Evolutionary conservation across 2,888 invertebrate genomes (phyloP).

Genomic region (Seladonia tumulorum): DNA sequence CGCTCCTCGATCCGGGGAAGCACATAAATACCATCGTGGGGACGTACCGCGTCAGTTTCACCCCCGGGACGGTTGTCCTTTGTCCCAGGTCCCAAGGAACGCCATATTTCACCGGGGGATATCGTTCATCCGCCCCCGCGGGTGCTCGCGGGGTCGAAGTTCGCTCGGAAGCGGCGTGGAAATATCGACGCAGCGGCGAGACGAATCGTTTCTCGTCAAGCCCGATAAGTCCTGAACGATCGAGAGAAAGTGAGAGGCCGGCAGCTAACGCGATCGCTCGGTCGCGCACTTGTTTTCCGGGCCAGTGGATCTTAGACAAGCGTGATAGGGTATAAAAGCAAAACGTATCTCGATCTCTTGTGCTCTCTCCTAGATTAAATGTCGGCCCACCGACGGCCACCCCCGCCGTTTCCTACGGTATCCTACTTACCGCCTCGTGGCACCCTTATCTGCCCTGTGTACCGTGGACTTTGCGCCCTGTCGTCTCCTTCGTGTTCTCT

Average conservation of each 20-base stretch:
- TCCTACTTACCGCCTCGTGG: slow-evolving; percentile 49
- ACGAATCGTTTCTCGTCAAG: slow-evolving; percentile 40
- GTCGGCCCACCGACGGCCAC: slow-evolving; percentile 63
- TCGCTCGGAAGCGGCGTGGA: neutral
- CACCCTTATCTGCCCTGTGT: slow-evolving; percentile 64
- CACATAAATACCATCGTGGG: slow-evolving; percentile 31
- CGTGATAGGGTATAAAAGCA: slow-evolving; percentile 78
- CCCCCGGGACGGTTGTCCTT: slow-evolving; percentile 26
- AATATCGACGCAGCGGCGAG: slow-evolving; percentile 21
- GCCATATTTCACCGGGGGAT: slow-evolving; percentile 8
- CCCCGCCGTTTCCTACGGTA: slow-evolving; percentile 38
- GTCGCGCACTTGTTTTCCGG: slow-evolving; percentile 62
- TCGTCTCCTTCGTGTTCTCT: slow-evolving; percentile 27
- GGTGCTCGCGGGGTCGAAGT: neutral
- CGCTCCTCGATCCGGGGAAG: neutral
- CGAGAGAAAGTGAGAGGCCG: slow-evolving; percentile 26
- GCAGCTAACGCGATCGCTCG: neutral
- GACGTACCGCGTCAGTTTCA: slow-evolving; percentile 10
- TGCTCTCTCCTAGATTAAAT: slow-evolving; percentile 81
- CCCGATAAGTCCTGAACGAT: slow-evolving; percentile 18
- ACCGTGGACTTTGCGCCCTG: slow-evolving; percentile 63
- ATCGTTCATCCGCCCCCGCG: slow-evolving; percentile 8
- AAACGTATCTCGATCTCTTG: slow-evolving; percentile 73
- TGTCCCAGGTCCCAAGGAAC: neutral
- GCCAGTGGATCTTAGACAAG: slow-evolving; percentile 68